A percentile compares a stretch with the other conserved stretches of the same genome.
Conservation (phyloP, 1,140 invertebrate species). For the Drosophila ananassae region DNA sequence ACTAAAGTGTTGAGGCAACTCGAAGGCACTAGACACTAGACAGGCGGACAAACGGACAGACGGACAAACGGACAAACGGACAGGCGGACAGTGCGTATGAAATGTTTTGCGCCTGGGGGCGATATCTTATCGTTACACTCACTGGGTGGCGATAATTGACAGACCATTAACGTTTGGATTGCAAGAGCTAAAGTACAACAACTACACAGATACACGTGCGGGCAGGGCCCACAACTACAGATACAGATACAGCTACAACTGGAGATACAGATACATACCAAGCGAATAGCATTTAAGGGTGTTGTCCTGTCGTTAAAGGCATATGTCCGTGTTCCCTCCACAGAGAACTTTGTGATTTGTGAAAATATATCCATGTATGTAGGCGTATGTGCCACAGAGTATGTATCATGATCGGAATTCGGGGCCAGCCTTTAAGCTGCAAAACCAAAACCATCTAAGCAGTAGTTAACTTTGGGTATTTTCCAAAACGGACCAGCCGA, state of each 20-base stretch:
- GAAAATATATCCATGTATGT: background rate
- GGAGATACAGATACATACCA: constrained; percentile 20
- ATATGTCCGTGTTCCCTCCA: constrained; percentile 14
- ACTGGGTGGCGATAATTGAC: constrained; percentile 82
- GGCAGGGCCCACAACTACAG: background rate
- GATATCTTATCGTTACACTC: constrained; percentile 82
- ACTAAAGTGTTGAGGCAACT: constrained; percentile 72
- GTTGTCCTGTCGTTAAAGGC: constrained; percentile 42
- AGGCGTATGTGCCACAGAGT: background rate
- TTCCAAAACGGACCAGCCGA: background rate
- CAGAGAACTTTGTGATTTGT: constrained; percentile 24
- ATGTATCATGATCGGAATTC: background rate
- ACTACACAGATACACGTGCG: constrained; percentile 4
- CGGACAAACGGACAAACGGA: constrained; percentile 17
- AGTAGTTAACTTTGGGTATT: constrained; percentile 11
- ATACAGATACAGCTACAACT: background rate
- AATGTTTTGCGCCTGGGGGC: constrained; percentile 53
- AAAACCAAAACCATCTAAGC: constrained; percentile 5
- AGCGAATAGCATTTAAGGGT: constrained; percentile 4
- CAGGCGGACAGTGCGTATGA: constrained; percentile 15
- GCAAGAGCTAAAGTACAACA: constrained; percentile 64
- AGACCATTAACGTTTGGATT: constrained; percentile 81
- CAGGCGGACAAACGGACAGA: background rate
- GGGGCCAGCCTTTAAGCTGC: background rate
- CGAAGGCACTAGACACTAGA: constrained; percentile 14